These are phyloP conservation scores for Gorsachius magnificus DNA, from an alignment of 2,797 vertebrate genomes.

Conservation along the genomic window DNA sequence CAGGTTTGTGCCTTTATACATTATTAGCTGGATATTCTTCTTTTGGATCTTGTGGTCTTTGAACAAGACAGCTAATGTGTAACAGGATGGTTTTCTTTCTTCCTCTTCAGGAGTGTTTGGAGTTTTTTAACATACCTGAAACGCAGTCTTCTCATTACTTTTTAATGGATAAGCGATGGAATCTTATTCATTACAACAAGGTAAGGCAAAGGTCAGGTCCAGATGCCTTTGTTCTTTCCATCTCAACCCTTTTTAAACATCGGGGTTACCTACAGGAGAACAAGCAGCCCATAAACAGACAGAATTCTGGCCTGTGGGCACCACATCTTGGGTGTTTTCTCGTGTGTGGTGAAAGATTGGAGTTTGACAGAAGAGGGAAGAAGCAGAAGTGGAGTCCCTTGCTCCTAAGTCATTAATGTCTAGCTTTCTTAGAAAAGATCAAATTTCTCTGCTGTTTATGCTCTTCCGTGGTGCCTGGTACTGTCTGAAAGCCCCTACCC, in stretches of 20 bases:
- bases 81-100: background rate
- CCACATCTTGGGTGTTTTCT: background rate
- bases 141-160: slow-evolving; percentile 95
- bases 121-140: slow-evolving; percentile 99
- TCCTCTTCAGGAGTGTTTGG: slow-evolving; percentile 89
- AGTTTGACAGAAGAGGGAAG: background rate
- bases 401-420: background rate
- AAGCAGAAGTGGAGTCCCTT: background rate
- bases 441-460: background rate
- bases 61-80: background rate
- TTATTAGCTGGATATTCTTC: background rate
- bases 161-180: slow-evolving; percentile 99
- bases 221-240: background rate
- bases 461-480: background rate
- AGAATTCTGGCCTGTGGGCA: background rate
- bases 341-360: background rate
- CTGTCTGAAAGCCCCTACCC: background rate
- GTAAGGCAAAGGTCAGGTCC: slow-evolving; percentile 63
- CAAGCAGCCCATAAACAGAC: background rate
- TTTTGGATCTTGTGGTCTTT: background rate
- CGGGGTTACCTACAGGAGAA: background rate
- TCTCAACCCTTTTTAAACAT: background rate
- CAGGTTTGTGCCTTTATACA: background rate
- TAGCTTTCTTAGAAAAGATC: background rate
- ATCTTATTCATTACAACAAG: slow-evolving; percentile 98